These are phyloP conservation scores for Pagrus major DNA, from an alignment of 2,113 vertebrate genomes.

Conservation along the genomic window DNA sequence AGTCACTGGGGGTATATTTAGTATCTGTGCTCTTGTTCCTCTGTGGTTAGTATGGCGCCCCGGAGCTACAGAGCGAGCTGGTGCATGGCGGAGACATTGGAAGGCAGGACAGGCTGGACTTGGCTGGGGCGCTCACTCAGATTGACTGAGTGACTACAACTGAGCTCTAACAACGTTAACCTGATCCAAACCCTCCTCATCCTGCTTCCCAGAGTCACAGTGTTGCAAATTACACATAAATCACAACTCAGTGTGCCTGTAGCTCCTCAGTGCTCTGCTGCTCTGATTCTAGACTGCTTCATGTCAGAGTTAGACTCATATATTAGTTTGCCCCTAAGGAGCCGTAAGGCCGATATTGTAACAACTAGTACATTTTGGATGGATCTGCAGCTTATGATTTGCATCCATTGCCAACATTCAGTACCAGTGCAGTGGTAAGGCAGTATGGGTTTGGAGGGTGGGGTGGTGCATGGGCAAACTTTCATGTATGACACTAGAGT, in stretches of 20 bases:
- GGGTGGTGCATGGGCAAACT: background rate
- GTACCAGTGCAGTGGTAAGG: background rate
- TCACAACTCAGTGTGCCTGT: background rate
- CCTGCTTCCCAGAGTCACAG: conserved; percentile 3
- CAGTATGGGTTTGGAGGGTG: background rate
- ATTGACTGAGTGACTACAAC: conserved; percentile 15
- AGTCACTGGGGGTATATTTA: conserved; percentile 85
- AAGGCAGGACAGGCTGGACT: conserved; percentile 36
- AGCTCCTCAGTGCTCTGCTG: background rate
- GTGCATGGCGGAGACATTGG: conserved; percentile 33
- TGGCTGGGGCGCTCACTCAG: conserved; percentile 22
- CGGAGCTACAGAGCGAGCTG: conserved; percentile 64
- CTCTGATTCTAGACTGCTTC: background rate
- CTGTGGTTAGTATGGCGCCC: conserved; percentile 55
- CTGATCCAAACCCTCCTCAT: conserved; percentile 47
- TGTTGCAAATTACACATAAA: conserved; percentile 34
- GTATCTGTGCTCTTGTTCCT: conserved; percentile 76
- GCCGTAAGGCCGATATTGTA: background rate
- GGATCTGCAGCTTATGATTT: background rate
- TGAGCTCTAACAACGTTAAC: conserved; percentile 29
- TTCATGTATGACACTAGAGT: background rate
- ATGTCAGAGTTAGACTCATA: background rate
- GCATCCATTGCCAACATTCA: background rate
- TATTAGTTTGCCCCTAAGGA: background rate
- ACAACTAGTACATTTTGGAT: background rate